Evolutionary conservation across 2,797 vertebrate species (phyloP).

Genomic region (Ataeniobius toweri): DNA sequence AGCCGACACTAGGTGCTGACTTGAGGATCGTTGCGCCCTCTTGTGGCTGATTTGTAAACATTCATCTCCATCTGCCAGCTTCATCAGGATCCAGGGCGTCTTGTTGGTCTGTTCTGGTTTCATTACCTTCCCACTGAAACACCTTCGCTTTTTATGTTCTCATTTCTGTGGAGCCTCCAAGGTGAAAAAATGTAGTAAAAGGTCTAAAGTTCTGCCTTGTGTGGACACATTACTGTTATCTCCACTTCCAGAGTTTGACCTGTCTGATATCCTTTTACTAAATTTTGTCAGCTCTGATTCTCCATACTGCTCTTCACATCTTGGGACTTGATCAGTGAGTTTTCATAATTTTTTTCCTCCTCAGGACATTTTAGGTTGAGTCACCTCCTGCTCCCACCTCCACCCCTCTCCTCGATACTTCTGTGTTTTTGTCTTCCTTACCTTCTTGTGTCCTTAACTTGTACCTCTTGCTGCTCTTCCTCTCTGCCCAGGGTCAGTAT

Average conservation of each 20-base stretch:
- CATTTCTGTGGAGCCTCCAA: conserved; percentile 14
- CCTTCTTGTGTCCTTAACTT: conserved; percentile 78
- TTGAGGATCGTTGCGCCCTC: conserved; percentile 30
- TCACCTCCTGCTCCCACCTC: conserved; percentile 40
- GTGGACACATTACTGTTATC: neutral
- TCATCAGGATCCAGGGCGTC: conserved; percentile 18
- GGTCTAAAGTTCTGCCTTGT: neutral
- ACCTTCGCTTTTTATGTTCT: conserved; percentile 18
- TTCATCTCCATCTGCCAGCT: conserved; percentile 8
- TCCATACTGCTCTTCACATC: conserved; percentile 25
- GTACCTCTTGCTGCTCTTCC: conserved; percentile 78
- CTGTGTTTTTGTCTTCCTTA: conserved; percentile 66
- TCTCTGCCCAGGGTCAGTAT: conserved; percentile 84
- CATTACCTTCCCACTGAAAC: conserved; percentile 25
- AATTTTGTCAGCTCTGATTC: conserved; percentile 17
- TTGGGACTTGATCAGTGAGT: conserved; percentile 16
- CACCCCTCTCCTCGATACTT: conserved; percentile 37
- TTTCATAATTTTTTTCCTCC: conserved; percentile 37
- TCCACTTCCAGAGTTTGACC: neutral
- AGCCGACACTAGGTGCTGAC: conserved; percentile 12
- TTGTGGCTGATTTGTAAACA: conserved; percentile 36
- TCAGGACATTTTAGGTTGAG: conserved; percentile 39
- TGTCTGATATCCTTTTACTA: neutral
- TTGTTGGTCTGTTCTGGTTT: conserved; percentile 4
- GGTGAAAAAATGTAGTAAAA: conserved; percentile 7